phyloP scores from a whole-genome alignment of 2,888 invertebrate species.

The Spodoptera littoralis region DNA sequence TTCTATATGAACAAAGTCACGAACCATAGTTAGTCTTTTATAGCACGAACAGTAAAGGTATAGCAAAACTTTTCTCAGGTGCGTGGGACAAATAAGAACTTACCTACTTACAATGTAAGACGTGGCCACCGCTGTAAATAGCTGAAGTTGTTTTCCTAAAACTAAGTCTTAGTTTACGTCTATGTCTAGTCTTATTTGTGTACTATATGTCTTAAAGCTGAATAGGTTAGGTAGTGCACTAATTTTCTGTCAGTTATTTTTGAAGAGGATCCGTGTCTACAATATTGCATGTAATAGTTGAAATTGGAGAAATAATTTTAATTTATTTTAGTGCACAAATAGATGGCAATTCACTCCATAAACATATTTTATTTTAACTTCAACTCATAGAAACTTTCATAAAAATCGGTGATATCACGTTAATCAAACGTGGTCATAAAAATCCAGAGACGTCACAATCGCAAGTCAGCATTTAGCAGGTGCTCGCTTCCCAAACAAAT shows the following conservation, averaged over 20 bases:
- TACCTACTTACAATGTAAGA: constrained; percentile 54
- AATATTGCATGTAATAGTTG: too few relatives aligned
- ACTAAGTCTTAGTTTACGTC: constrained; percentile 20
- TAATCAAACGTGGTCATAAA: constrained; percentile 41
- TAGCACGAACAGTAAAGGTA: constrained; percentile 30
- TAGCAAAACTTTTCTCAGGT: constrained; percentile 48
- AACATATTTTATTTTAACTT: too few relatives aligned
- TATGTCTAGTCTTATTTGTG: constrained; percentile 11
- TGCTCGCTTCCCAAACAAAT: constrained; percentile 66
- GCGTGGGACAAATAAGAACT: constrained; percentile 52
- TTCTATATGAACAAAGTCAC: too few relatives aligned
- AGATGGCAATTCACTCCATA: too few relatives aligned
- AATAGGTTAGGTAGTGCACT: too few relatives aligned
- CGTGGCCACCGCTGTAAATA: constrained; percentile 37
- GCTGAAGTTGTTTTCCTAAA: constrained; percentile 43
- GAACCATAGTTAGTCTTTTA: constrained; percentile 30
- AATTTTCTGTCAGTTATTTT: too few relatives aligned
- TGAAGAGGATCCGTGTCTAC: too few relatives aligned
- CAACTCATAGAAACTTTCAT: constrained; percentile 1
- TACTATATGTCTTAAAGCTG: too few relatives aligned
- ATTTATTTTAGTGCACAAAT: too few relatives aligned
- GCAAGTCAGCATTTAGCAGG: constrained; percentile 52
- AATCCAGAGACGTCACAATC: constrained; percentile 21
- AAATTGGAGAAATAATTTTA: too few relatives aligned
- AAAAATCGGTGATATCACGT: constrained; percentile 21